Evolutionary conservation across 2,797 vertebrate species (phyloP).

Genomic region (Ambastaia sidthimunki): DNA sequence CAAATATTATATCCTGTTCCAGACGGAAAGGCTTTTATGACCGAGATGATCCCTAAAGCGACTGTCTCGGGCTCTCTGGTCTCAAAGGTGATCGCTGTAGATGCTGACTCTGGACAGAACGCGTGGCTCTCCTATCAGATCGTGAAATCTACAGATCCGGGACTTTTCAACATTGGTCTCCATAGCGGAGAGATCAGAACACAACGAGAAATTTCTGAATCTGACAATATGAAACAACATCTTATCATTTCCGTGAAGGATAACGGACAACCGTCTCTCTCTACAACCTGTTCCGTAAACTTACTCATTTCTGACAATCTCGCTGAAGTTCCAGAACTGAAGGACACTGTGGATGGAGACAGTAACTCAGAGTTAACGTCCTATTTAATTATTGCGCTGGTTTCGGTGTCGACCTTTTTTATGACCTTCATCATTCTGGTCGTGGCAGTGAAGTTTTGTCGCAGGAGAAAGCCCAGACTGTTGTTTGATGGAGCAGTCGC

Average conservation of each 20-base stretch:
- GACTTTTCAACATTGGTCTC: conserved; percentile 76
- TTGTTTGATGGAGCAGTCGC: conserved; percentile 37
- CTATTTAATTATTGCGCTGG: conserved; percentile 44
- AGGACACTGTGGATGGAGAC: conserved; percentile 36
- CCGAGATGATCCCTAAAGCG: conserved; percentile 52
- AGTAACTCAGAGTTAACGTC: conserved; percentile 26
- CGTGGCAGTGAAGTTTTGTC: conserved; percentile 45
- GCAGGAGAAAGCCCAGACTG: conserved; percentile 33
- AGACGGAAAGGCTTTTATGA: conserved; percentile 61
- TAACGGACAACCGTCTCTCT: conserved; percentile 48
- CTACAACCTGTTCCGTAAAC: conserved; percentile 27
- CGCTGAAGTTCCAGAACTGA: conserved; percentile 45
- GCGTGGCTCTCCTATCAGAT: conserved; percentile 56
- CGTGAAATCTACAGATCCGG: conserved; percentile 71
- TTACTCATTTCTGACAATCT: conserved; percentile 45
- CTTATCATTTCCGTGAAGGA: conserved; percentile 61
- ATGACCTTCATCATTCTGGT: conserved; percentile 42
- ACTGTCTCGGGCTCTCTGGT: conserved; percentile 47
- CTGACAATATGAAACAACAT: conserved; percentile 73
- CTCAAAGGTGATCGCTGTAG: conserved; percentile 57
- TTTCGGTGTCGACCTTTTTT: conserved; percentile 43
- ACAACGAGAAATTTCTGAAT: conserved; percentile 72
- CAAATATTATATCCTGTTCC: conserved; percentile 54
- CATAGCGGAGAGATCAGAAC: conserved; percentile 70
- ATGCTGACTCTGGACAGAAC: conserved; percentile 57